These are phyloP conservation scores for Entomobrya multifasciata DNA, from an alignment of 2,888 invertebrate species.

Conservation along the genomic window DNA sequence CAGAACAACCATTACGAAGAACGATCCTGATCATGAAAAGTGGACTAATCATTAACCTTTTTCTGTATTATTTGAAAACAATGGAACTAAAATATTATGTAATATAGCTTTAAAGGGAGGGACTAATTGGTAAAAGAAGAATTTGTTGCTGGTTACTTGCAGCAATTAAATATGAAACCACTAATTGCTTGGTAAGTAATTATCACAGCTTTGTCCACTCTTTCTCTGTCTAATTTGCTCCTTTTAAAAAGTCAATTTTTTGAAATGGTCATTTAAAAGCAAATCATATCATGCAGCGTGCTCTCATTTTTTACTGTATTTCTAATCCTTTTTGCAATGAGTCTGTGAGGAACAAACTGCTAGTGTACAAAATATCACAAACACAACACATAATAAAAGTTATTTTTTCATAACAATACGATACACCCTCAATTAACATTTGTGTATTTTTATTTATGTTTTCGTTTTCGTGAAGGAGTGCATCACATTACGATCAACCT, in stretches of 20 bases:
- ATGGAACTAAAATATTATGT: too few species aligned
- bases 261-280: neutral
- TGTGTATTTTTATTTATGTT: neutral
- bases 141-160: too few species aligned
- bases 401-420: neutral
- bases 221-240: conserved; percentile 1
- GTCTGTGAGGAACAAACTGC: neutral
- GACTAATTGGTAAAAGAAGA: too few species aligned
- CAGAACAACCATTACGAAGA: too few species aligned
- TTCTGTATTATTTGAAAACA: too few species aligned
- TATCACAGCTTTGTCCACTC: too few species aligned
- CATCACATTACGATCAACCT: neutral
- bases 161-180: too few species aligned
- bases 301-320: neutral
- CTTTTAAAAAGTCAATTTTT: neutral
- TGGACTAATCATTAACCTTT: too few species aligned
- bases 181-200: too few species aligned
- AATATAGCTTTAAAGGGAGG: too few species aligned
- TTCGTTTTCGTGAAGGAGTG: neutral
- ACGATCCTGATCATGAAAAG: too few species aligned
- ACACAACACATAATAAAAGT: too few species aligned
- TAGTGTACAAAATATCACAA: neutral
- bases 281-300: neutral
- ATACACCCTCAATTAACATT: conserved; percentile 8
- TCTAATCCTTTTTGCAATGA: neutral